Base-by-base conservation (phyloP, 2,888 invertebrate species). In the Thereva nobilitata region DNA sequence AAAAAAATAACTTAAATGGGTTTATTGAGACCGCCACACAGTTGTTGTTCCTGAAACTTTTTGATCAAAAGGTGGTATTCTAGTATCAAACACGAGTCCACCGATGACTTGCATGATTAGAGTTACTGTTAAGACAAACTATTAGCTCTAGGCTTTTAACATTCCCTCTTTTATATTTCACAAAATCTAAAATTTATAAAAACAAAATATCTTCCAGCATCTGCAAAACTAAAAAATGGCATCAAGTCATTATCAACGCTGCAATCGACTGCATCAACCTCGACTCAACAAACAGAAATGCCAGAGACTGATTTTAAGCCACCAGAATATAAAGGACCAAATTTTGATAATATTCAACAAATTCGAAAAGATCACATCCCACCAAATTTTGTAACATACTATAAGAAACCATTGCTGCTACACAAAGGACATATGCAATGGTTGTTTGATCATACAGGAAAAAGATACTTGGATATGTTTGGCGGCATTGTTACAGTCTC, bases 401-500 rank as follows among this genome's bases (percentile, higher is more conserved):
- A 94, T 82, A 89, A 88, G 76, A 87, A 88, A 70, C 97, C 97
- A 0, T 75, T 98, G 49, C 83, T 95, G 5, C 83, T 98, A 0
- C 88, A 91, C 75, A 91, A 92, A 75, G 97, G 94, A 0, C 85
- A 90, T 75, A 93, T 91, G 88, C 97, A 97, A 80, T 97, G 93
- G 91, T 80, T 97, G 4, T 97, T 87, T 80, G 97, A 97, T 79
- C 86, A 91, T 71, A 84, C 87, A 64, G 95, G 95, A 4, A 87
- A 85, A 71, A 85, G 94, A 73, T 99, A 97, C 80, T 84, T 99
- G 71, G 98, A 99, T 79, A 87, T 98, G 84, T 95, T 96, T 77
- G 97, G 90, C 4, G 98, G 98, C 5, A 97, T 99, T 73, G 97
- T 96, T 10, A 99, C 98, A 0, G 93, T 98, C 45, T 95, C 95